Evolutionary conservation across 35 echinoderm and acorn worm genomes (phyloP).

Genomic region (Heliocidaris tuberculata): DNA sequence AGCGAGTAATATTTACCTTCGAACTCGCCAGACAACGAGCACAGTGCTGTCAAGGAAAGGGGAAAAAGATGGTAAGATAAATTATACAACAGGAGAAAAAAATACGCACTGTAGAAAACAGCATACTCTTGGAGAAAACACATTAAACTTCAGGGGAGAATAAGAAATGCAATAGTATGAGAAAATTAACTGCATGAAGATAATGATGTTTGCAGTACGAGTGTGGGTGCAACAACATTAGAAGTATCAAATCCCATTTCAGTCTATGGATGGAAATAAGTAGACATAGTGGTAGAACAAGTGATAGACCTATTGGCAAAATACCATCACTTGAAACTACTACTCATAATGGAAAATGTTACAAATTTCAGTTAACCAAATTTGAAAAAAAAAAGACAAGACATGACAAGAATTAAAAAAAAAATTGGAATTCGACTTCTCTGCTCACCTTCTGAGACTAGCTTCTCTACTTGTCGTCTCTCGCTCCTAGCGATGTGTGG

Average conservation of each 20-base stretch:
- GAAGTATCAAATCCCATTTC: too few relatives aligned
- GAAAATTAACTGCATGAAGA: too few relatives aligned
- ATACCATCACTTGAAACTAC: too few relatives aligned
- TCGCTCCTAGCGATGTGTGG: constrained; percentile 75
- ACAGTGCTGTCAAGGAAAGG: constrained; percentile 67
- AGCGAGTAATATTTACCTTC: constrained; percentile 93
- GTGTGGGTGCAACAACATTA: too few relatives aligned
- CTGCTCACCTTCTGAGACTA: constrained; percentile 74
- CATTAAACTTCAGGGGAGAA: neutral
- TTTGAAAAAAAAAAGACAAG: too few relatives aligned
- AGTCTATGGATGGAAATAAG: too few relatives aligned
- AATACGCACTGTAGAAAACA: neutral
- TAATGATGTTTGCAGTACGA: too few relatives aligned
- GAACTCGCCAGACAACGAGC: constrained; percentile 67
- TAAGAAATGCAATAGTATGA: neutral
- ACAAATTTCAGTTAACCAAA: too few relatives aligned
- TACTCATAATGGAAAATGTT: too few relatives aligned
- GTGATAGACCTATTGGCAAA: too few relatives aligned
- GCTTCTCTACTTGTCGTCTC: constrained; percentile 74
- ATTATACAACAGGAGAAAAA: neutral
- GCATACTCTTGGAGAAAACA: neutral
- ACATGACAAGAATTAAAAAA: too few relatives aligned
- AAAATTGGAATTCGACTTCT: neutral
- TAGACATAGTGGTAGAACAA: too few relatives aligned
- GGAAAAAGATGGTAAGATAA: neutral